These are phyloP conservation scores for Gymnothorax javanicus DNA, from an alignment of 2,797 vertebrate genomes.

Conservation along the genomic window DNA sequence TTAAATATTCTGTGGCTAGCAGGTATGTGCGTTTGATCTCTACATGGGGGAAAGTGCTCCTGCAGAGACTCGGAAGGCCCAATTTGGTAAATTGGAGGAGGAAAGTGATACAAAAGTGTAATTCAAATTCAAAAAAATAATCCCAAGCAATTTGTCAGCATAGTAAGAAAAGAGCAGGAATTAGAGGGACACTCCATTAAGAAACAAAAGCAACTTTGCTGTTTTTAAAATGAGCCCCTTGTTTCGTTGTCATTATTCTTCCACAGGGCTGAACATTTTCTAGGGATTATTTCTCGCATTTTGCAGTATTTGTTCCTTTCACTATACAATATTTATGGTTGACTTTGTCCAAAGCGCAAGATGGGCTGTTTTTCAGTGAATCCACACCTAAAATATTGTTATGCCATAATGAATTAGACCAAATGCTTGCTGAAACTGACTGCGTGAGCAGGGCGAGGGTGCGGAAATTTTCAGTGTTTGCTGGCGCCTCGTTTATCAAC, in stretches of 20 bases:
- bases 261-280: not conserved
- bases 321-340: not conserved
- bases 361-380: not conserved
- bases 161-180: not conserved
- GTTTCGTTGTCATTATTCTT: not conserved
- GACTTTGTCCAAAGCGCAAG: not conserved
- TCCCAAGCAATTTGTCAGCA: not conserved
- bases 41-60: not conserved
- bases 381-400: not conserved
- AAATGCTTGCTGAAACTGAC: not conserved
- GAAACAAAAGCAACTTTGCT: not conserved
- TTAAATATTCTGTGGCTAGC: not conserved
- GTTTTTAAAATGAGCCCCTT: not conserved
- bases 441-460: slow-evolving; percentile 19
- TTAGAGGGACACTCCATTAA: not conserved
- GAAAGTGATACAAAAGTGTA: not conserved
- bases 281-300: not conserved
- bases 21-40: not conserved
- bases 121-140: not conserved
- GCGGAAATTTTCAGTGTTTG: slow-evolving; percentile 43
- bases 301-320: not conserved
- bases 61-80: not conserved
- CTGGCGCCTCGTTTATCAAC: slow-evolving; percentile 48
- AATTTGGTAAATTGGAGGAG: not conserved
- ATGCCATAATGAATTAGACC: not conserved